Conservation (phyloP, 2,888 invertebrate genomes). For the Frankliniella intonsa region DNA sequence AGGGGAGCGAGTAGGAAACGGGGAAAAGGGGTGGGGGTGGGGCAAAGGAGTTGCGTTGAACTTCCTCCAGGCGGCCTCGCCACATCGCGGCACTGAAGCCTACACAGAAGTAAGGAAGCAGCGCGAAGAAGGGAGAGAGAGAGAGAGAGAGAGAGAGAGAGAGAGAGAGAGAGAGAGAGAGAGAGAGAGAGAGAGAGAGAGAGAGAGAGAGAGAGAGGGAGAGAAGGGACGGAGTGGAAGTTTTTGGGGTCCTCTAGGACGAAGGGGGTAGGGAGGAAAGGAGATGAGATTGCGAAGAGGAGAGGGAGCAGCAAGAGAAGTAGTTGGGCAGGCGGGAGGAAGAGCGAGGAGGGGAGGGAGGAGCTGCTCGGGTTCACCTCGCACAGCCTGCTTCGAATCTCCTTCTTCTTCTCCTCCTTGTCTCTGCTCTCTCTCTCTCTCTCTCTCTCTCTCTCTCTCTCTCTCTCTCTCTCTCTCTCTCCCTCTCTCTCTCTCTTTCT, state of each 20-base stretch:
- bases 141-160: background rate
- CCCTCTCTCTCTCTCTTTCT: background rate
- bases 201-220: background rate
- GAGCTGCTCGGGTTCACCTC: too few relatives aligned
- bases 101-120: background rate
- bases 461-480: too few relatives aligned
- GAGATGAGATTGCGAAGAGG: too few relatives aligned
- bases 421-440: background rate
- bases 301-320: too few relatives aligned
- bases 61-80: too few relatives aligned
- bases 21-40: background rate
- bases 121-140: background rate
- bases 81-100: too few relatives aligned
- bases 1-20: background rate
- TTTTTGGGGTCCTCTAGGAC: too few relatives aligned
- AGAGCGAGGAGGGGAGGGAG: too few relatives aligned
- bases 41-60: background rate
- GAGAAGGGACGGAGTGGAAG: background rate
- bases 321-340: too few relatives aligned
- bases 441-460: background rate
- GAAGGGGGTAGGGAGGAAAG: too few relatives aligned
- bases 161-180: background rate
- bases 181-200: background rate
- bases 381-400: background rate
- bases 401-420: background rate